Conservation (phyloP, 2,888 invertebrate genomes). For the Stictocephala bisonia region DNA sequence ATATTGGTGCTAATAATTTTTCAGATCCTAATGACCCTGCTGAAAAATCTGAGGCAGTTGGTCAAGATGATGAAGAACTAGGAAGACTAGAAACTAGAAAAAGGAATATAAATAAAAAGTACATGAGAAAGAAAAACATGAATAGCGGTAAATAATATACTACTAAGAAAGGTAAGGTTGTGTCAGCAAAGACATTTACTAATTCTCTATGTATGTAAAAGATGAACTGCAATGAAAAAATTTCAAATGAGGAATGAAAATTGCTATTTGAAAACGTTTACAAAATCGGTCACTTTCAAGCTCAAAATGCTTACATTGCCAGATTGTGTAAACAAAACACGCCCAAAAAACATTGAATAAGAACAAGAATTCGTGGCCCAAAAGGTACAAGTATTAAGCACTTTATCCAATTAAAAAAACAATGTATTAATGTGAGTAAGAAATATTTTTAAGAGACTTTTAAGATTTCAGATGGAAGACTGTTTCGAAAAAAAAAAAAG, state of each 20-base stretch:
- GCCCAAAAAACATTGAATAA: slow-evolving; percentile 21
- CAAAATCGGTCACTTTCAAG: slow-evolving; percentile 19
- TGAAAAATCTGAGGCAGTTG: no score
- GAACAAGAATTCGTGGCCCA: neutral
- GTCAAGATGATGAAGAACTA: no score
- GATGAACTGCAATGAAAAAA: slow-evolving; percentile 30
- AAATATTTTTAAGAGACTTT: slow-evolving; percentile 23
- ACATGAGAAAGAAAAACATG: no score
- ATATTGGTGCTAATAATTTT: no score
- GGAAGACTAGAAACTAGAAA: no score
- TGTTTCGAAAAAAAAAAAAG: slow-evolving; percentile 31
- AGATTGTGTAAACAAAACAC: slow-evolving; percentile 32
- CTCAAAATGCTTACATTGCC: slow-evolving; percentile 36
- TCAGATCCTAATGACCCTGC: no score
- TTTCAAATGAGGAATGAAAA: slow-evolving; percentile 34
- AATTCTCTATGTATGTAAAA: slow-evolving; percentile 21
- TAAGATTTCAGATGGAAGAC: slow-evolving; percentile 22
- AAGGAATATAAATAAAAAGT: no score
- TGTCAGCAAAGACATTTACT: slow-evolving; percentile 17
- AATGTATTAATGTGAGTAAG: slow-evolving; percentile 29
- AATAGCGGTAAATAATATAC: no score
- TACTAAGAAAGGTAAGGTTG: slow-evolving; percentile 23
- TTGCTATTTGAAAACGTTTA: slow-evolving; percentile 20
- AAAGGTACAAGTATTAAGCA: slow-evolving; percentile 6
- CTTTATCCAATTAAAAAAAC: slow-evolving; percentile 8